phyloP scores from a whole-genome alignment of 2,888 invertebrate species.

The Lycocerus yunnanus region DNA sequence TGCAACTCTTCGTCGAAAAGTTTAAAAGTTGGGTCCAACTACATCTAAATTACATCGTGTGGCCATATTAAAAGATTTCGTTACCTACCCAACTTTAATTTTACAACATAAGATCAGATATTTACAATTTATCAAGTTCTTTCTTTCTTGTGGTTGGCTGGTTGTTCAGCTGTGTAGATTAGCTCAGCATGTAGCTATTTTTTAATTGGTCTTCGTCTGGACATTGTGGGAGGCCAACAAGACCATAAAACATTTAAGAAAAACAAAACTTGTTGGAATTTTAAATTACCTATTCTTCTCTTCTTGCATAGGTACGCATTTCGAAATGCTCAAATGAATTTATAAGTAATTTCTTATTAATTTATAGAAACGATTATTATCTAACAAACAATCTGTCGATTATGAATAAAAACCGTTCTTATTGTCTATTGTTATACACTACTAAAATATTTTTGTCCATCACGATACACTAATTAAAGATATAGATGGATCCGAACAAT shows the following conservation, averaged over 20 bases:
- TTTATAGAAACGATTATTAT: not conserved
- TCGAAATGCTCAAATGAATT: not conserved
- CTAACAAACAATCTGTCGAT: not conserved
- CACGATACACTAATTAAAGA: not conserved
- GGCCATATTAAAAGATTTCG: not conserved
- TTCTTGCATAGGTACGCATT: not conserved
- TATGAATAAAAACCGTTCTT: not conserved
- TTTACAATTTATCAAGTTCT: slow-evolving; percentile 43
- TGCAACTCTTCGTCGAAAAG: not conserved
- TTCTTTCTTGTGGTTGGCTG: slow-evolving; percentile 50
- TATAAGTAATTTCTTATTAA: not conserved
- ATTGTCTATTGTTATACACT: not conserved
- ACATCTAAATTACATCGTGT: not conserved
- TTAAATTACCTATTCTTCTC: slow-evolving; percentile 4
- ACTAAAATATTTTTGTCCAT: not conserved
- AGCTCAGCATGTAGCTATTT: slow-evolving; percentile 53
- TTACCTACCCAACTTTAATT: not conserved
- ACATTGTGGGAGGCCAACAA: slow-evolving; percentile 40
- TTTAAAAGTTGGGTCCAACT: not conserved
- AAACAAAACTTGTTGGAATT: slow-evolving; percentile 16
- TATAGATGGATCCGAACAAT: slow-evolving; percentile 12
- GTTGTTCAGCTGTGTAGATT: slow-evolving; percentile 45
- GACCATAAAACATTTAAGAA: slow-evolving; percentile 21
- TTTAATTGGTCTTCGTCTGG: slow-evolving; percentile 52
- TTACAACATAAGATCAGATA: slow-evolving; percentile 9